Evolutionary conservation across 2,888 invertebrate genomes (phyloP).

Genomic region (Rhaphigaster nebulosa): DNA sequence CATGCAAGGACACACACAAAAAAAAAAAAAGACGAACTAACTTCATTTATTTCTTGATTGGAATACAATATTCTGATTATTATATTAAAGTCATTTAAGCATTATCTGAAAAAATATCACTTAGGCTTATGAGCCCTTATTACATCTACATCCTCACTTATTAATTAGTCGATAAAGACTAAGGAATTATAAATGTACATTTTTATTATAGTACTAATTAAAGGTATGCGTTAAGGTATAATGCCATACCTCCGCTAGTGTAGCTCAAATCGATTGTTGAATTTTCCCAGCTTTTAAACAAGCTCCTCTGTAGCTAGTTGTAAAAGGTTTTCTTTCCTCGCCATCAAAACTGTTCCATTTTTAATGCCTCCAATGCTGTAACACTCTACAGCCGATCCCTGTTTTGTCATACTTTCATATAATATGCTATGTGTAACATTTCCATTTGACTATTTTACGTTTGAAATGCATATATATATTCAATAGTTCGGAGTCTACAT

Average conservation of each 20-base stretch:
- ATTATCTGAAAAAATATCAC: too few relatives aligned
- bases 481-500: not conserved
- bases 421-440: not conserved
- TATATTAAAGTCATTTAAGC: too few relatives aligned
- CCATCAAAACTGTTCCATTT: not conserved
- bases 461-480: not conserved
- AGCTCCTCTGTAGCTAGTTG: not conserved
- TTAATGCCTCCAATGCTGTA: not conserved
- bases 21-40: too few relatives aligned
- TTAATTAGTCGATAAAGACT: too few relatives aligned
- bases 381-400: not conserved
- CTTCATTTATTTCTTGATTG: too few relatives aligned
- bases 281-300: not conserved
- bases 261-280: not conserved
- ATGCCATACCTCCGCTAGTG: not conserved
- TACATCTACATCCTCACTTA: too few relatives aligned
- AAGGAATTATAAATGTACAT: not conserved
- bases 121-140: too few relatives aligned
- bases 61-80: too few relatives aligned
- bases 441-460: not conserved
- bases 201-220: not conserved
- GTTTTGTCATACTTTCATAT: not conserved
- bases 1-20: too few relatives aligned
- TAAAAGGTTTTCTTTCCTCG: not conserved
- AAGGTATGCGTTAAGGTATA: not conserved